Base-by-base conservation (phyloP, 2,888 invertebrate species). In the Lasioglossum lativentre region DNA sequence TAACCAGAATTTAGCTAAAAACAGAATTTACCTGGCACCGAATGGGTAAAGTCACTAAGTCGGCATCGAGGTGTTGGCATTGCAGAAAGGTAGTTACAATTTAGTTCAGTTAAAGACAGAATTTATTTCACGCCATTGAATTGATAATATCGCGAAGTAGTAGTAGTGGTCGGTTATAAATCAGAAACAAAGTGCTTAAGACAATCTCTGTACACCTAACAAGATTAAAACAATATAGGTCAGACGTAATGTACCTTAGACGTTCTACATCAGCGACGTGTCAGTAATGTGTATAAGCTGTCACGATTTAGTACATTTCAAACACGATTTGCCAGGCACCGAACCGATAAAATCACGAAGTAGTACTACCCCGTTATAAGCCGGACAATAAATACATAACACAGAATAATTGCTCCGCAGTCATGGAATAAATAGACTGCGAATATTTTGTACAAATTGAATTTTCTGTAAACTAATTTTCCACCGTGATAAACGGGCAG, bases 391-490 rank as follows among this genome's bases (percentile, higher is more conserved):
- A 30, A 23, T 52, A 52, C n/a, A 5, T 59, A 59, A 30, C 59
- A 4, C n/a, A 59, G 59, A 27, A n/a, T 27, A 59, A 59, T 59
- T 59, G 27, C 2, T 5, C 27, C 27, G 27, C 59, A 14, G 16
- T 59, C 27, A 27, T 59, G 14, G 27, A 59, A 30, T 59, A 59
- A 59, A 59, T 59, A 59, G 59, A 27, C 27, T 14, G 27, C 59
- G 59, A 27, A 27, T 59, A 59, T 59, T 59, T 59, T 47, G 73
- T 34, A 63, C 73, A 73, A 82, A 52, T 82, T 82, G 47, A 27
- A 83, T 27, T 73, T 81, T 73, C n/a, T 45, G 40, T 42, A 82
- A 71, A 68, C 73, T 82, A 71, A 83, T 59, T 59, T 59, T 16
- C 59, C 27, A 16, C 27, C 14, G 27, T 27, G 59, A 27, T 59